These are phyloP conservation scores for Anthrax anthrax DNA, from an alignment of 2,888 invertebrate genomes.

Conservation along the genomic window DNA sequence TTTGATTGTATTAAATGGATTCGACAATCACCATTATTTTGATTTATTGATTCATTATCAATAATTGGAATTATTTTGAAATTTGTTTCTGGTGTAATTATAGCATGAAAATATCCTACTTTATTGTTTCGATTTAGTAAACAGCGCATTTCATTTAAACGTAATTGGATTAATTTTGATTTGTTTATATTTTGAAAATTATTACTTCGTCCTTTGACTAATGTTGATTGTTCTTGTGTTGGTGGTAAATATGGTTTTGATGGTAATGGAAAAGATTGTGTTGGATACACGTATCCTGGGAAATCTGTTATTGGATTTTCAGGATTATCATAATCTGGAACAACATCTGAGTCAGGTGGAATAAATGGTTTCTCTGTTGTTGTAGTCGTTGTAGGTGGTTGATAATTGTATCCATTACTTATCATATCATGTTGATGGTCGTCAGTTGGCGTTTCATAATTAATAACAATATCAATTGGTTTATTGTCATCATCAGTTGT, in stretches of 20 bases:
- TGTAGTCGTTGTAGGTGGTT: slow-evolving; percentile 2
- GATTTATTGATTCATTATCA: slow-evolving; percentile 27
- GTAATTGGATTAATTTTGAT: slow-evolving; percentile 20
- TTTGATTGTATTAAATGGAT: slow-evolving; percentile 25
- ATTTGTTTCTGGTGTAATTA: slow-evolving; percentile 31
- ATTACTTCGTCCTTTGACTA: too few relatives aligned
- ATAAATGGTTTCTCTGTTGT: background rate
- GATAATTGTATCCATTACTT: slow-evolving; percentile 11
- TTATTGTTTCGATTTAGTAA: slow-evolving; percentile 14
- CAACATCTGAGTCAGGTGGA: slow-evolving; percentile 5
- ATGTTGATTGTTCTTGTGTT: too few relatives aligned
- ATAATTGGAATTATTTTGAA: slow-evolving; percentile 27
- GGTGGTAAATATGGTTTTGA: slow-evolving; percentile 6
- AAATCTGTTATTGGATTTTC: background rate
- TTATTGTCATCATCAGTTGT: background rate
- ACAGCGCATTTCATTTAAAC: slow-evolving; percentile 30
- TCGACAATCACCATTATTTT: slow-evolving; percentile 20
- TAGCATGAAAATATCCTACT: slow-evolving; percentile 29
- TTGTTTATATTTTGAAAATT: too few relatives aligned
- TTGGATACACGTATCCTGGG: slow-evolving; percentile 7
- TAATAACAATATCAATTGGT: background rate
- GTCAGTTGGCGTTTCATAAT: background rate
- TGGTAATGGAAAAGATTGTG: background rate
- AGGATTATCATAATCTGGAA: slow-evolving; percentile 11
- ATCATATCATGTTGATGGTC: background rate